phyloP scores from a whole-genome alignment of 2,797 vertebrate species.

The Rhynchotus rufescens region DNA sequence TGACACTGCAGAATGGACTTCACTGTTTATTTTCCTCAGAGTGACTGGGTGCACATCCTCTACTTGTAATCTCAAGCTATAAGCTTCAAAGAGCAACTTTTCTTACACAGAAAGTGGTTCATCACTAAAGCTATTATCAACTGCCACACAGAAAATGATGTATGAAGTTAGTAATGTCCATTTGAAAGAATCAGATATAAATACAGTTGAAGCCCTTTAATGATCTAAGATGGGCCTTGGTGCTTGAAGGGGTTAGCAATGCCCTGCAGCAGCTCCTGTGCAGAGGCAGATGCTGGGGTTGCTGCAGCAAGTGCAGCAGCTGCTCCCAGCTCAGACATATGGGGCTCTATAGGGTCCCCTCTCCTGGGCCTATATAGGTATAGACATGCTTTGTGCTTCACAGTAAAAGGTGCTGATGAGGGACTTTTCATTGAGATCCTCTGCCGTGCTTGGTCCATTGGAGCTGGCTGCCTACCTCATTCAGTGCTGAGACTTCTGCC shows the following conservation, averaged over 20 bases:
- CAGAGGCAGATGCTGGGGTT: neutral
- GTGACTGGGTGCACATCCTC: conserved; percentile 10
- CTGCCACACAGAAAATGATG: conserved; percentile 50
- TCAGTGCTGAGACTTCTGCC: neutral
- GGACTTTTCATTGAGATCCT: neutral
- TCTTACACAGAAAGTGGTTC: conserved; percentile 31
- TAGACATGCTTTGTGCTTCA: neutral
- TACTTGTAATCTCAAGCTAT: conserved; percentile 5
- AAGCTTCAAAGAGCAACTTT: conserved; percentile 64
- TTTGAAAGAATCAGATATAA: conserved; percentile 64
- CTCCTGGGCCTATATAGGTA: neutral
- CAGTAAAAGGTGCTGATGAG: neutral
- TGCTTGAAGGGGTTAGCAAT: conserved; percentile 23
- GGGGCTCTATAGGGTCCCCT: neutral
- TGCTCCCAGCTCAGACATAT: neutral
- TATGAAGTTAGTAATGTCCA: conserved; percentile 4
- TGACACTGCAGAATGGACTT: conserved; percentile 62
- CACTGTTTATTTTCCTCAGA: conserved; percentile 62
- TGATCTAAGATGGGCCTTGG: conserved; percentile 12
- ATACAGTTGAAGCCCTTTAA: neutral
- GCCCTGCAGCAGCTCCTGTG: neutral
- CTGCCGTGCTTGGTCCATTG: neutral
- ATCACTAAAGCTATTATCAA: conserved; percentile 71
- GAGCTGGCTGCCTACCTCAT: neutral
- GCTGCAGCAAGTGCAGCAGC: neutral